Base-by-base conservation (phyloP, 2,797 vertebrate species). In the Poeciliopsis paucimaculata region DNA sequence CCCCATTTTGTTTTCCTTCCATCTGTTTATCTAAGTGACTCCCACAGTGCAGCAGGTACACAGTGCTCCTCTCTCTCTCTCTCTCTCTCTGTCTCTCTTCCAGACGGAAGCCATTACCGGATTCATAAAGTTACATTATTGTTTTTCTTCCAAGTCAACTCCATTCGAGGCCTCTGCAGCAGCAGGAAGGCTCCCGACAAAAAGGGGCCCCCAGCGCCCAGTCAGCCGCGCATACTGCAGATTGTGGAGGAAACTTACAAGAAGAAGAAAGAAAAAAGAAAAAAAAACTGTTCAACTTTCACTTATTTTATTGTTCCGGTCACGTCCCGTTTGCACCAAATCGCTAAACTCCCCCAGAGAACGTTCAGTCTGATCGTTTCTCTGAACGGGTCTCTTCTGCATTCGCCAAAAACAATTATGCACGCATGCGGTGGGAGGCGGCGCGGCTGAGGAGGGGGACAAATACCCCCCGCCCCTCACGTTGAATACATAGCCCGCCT, bases 161-260 rank as follows among this genome's bases (percentile, higher is more conserved):
- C 64, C 3, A 5, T 66, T 66, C 18, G 36, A 47, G 76, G 49
- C 77, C 62, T 68, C 78, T 80, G 74, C 76, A 62, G 57, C 79
- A 72, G 77, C 80, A 80, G 82, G 70, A 76, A 76, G 57, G 47
- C 82, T 36, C 82, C 82, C 78, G 83, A 70, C 20, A 66, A 23
- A 39, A 68, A 34, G 11, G 53, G 68, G 80, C 82, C 83, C 66
- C 47, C 73, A 72, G 84, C 82, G 77, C 82, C 88, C 79, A 82
- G 82, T 84, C 77, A 85, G 83, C 82, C 36, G 75, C 31, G 8
- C 86, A 90, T 60, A n/a, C 12, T 8, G 43, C 36, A 34, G 28
- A 57, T 4, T 55, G 3, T 9, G 11, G n/a, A 31, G n/a, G 11
- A 57, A 28, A 57, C 53, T n/a, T 55, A 10, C 8, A 7, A 9